Conservation (phyloP, 2,113 vertebrate genomes). For the Heterotilapia buettikoferi region DNA sequence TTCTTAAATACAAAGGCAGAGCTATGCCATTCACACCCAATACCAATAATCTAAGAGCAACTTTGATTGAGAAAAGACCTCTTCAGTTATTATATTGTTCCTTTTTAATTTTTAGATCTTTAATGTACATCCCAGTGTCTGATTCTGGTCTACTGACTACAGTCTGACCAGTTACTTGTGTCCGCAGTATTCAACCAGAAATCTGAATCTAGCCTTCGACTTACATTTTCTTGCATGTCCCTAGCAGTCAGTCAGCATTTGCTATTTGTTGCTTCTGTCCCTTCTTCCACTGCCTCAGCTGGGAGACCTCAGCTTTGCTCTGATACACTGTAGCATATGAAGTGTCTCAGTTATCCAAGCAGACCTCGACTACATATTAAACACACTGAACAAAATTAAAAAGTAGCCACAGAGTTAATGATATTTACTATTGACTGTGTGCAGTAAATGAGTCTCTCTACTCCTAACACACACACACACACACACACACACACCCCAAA, state of each 20-base stretch:
- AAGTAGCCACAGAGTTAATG: constrained; percentile 17
- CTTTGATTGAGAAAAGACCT: background rate
- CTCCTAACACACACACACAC: background rate
- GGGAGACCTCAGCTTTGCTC: background rate
- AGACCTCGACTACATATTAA: background rate
- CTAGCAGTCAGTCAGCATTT: background rate
- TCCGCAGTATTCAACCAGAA: background rate
- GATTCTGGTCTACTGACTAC: background rate
- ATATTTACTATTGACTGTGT: constrained; percentile 43
- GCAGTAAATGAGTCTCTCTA: constrained; percentile 30
- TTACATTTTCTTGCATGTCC: background rate
- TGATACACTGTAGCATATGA: background rate
- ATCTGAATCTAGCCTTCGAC: background rate
- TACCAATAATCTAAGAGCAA: background rate
- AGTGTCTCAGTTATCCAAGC: background rate
- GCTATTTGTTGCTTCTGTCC: background rate
- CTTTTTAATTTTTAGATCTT: background rate
- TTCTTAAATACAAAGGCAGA: background rate
- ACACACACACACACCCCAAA: background rate
- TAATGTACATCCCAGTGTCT: background rate
- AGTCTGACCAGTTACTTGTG: background rate
- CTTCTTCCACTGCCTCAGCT: background rate
- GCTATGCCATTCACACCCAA: background rate
- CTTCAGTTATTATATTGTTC: background rate
- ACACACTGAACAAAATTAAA: constrained; percentile 23